Base-by-base conservation (phyloP, 2,797 vertebrate genomes). In the Lacerta agilis region DNA sequence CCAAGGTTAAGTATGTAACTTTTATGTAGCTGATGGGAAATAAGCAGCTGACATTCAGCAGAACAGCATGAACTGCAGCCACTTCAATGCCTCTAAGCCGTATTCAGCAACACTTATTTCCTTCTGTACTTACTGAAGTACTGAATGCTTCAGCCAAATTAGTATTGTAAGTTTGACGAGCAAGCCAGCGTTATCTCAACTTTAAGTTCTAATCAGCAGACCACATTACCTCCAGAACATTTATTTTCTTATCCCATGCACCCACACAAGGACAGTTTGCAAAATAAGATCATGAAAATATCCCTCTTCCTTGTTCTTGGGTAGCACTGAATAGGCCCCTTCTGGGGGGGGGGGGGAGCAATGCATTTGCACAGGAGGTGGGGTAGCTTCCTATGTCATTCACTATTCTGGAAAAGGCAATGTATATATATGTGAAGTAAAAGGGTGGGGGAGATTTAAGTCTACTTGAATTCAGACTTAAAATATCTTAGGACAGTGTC, bases 201-300 rank as follows among this genome's bases (percentile, higher is more conserved):
- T 55, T 38, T 1, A 29, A 92, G 36, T 80, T 79, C 15, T 58
- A 43, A 83, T 90, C 75, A 78, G 2, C 10, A 29, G 1, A 36
- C n/a, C 76, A 91, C 67, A 83, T 86, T 81, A 91, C 82, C 87
- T 93, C 93, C 75, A 33, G 73, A 93, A 86, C 55, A 5, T 43
- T 67, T 41, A 36, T 92, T 88, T 91, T 90, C 86, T 88, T 45
- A n/a, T 66, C 75, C 88, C 23, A 0, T 25, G 38, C 79, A 66
- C 88, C 81, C 76, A 73, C 66, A 49, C 17, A 10, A 0, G 2
- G 91, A 75, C 80, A 79, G 61, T n/a, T 1, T 25, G 3, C 15
- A 92, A 90, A 75, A 91, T 61, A 77, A 90, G 27, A 49, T 67
- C 73, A 61, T 25, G 71, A 72, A 55, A 72, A 25, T n/a, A 83